Conservation (phyloP, 2,888 invertebrate genomes). For the Acronicta leporina region DNA sequence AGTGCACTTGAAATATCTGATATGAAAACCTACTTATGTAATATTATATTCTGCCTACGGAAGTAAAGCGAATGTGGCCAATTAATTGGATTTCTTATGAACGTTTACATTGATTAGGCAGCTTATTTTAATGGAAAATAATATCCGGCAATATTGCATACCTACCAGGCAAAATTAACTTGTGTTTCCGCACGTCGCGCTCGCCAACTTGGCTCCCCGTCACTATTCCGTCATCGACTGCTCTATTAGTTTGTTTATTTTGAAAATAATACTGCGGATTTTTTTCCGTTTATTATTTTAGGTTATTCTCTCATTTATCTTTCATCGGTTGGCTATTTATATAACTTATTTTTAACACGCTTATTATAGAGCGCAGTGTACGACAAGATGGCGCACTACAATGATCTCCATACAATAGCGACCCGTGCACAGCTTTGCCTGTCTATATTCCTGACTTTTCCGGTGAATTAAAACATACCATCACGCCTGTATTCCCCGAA, state of each 20-base stretch:
- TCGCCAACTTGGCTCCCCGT: constrained; percentile 31
- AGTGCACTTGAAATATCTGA: constrained; percentile 81
- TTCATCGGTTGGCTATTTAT: constrained; percentile 24
- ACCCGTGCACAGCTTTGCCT: too few species aligned
- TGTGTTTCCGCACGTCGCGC: constrained; percentile 15
- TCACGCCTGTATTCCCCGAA: too few species aligned
- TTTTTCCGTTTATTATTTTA: constrained; percentile 33
- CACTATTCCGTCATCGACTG: constrained; percentile 33
- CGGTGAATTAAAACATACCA: too few species aligned
- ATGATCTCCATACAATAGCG: not conserved
- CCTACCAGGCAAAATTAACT: constrained; percentile 9
- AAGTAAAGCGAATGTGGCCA: too few species aligned
- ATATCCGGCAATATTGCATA: not conserved
- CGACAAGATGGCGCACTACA: not conserved
- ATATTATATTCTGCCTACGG: too few species aligned
- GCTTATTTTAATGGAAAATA: constrained; percentile 23
- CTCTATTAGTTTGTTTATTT: constrained; percentile 35
- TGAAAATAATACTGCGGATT: constrained; percentile 4
- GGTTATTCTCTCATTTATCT: constrained; percentile 31
- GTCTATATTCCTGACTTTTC: too few species aligned
- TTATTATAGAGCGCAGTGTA: not conserved
- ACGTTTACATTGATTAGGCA: not conserved
- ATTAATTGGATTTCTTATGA: not conserved
- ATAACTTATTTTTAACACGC: constrained; percentile 10
- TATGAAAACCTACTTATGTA: too few species aligned